Percentiles rank a stretch among this genome's conserved stretches.
Evolutionary conservation across 1,140 invertebrate species (phyloP).

Genomic region (Lordiphosa collinella): DNA sequence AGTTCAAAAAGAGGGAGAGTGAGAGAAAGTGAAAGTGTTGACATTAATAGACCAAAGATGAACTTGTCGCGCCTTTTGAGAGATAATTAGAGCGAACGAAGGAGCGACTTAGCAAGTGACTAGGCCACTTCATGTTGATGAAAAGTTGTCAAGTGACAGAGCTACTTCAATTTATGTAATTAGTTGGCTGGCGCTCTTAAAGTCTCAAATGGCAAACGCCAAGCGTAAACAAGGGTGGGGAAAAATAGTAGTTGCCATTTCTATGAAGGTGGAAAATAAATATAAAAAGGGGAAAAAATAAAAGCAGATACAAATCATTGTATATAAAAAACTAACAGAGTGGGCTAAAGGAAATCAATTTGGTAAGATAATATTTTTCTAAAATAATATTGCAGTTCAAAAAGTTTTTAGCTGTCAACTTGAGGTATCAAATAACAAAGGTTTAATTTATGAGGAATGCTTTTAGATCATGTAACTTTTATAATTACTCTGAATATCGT

Average conservation of each 20-base stretch:
- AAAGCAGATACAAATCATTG: no score
- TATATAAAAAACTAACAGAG: no score
- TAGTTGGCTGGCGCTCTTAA: conserved; percentile 43
- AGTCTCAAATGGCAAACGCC: conserved; percentile 19
- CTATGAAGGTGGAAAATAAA: conserved; percentile 13
- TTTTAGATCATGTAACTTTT: no score
- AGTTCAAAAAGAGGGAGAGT: conserved; percentile 76
- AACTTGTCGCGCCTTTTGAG: conserved; percentile 50
- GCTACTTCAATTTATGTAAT: conserved; percentile 44
- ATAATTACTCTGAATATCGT: no score
- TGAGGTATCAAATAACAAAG: no score
- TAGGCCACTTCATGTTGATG: conserved; percentile 21
- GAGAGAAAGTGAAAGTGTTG: conserved; percentile 47
- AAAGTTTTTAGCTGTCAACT: no score
- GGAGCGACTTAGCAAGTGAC: conserved; percentile 16
- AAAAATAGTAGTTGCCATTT: conserved; percentile 7
- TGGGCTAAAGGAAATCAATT: no score
- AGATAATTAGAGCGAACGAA: conserved; percentile 58
- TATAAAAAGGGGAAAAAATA: not conserved
- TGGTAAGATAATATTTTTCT: no score
- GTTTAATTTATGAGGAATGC: no score
- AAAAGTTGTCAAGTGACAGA: no score
- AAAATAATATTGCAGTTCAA: no score
- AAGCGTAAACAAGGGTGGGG: conserved; percentile 3
- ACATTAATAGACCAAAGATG: conserved; percentile 53